Conservation (phyloP, 2,888 invertebrate genomes). For the Heteropelma amictum region DNA sequence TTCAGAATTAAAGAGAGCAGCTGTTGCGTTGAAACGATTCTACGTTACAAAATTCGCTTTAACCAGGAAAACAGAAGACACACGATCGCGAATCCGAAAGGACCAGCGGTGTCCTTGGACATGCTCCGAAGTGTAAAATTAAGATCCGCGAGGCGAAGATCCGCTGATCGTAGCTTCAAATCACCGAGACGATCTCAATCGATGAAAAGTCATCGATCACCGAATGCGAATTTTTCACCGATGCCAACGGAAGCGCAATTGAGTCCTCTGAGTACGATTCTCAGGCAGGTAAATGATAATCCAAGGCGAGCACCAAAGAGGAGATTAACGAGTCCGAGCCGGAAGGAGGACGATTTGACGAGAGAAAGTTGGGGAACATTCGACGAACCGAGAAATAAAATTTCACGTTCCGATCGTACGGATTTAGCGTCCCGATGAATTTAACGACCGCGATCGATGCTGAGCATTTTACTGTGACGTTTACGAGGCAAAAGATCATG, state of each 20-base stretch:
- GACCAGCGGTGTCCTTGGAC: constrained; percentile 72
- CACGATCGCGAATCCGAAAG: constrained; percentile 60
- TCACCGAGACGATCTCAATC: constrained; percentile 67
- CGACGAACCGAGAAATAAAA: constrained; percentile 52
- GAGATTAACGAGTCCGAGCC: constrained; percentile 54
- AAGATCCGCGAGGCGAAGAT: constrained; percentile 68
- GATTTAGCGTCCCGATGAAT: constrained; percentile 1
- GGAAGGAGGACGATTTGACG: constrained; percentile 55
- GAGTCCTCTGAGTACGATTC: constrained; percentile 62
- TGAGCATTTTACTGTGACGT: too few species aligned
- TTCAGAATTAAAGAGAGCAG: too few species aligned
- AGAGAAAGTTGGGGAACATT: constrained; percentile 56
- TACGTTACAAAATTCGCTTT: not conserved
- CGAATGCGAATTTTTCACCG: constrained; percentile 66
- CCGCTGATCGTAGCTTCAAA: constrained; percentile 59
- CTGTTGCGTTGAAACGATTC: not conserved
- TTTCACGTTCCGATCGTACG: constrained; percentile 54
- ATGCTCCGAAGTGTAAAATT: constrained; percentile 75
- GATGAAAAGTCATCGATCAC: constrained; percentile 55
- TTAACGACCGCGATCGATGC: constrained; percentile 6
- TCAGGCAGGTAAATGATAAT: constrained; percentile 64
- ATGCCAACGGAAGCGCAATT: constrained; percentile 63
- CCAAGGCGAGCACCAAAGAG: constrained; percentile 60
- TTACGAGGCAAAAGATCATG: too few species aligned
- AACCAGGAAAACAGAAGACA: constrained; percentile 66